phyloP scores from a whole-genome alignment of 1,140 invertebrate species.

The Monochamus saltuarius region DNA sequence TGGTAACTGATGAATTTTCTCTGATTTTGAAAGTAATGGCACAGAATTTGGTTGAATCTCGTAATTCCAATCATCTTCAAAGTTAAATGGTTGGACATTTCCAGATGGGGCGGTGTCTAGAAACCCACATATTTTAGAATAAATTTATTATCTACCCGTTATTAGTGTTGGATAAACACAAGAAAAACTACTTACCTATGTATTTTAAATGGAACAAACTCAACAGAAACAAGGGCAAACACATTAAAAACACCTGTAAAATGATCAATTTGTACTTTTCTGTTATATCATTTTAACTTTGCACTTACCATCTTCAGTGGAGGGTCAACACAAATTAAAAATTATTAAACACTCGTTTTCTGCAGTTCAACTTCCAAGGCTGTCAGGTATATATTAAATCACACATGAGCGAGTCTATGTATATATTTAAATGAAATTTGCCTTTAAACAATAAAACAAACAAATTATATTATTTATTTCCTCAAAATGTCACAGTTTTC shows the following conservation, averaged over 20 bases:
- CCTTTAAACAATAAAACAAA: constrained; percentile 14
- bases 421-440: constrained; percentile 17
- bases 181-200: too few relatives aligned
- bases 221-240: too few relatives aligned
- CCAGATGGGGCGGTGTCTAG: too few relatives aligned
- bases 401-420: constrained; percentile 12
- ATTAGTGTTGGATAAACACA: too few relatives aligned
- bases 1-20: constrained; percentile 27
- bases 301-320: constrained; percentile 8
- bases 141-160: too few relatives aligned
- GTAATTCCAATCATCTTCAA: constrained; percentile 42
- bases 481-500: too few relatives aligned
- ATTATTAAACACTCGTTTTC: constrained; percentile 11
- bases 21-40: constrained; percentile 30
- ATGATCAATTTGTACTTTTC: too few relatives aligned
- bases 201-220: too few relatives aligned
- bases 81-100: constrained; percentile 15
- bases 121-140: too few relatives aligned
- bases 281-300: background rate
- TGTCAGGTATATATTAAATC: constrained; percentile 11
- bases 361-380: constrained; percentile 16
- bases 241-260: too few relatives aligned
- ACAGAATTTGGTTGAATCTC: constrained; percentile 30
- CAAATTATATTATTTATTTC: too few relatives aligned
- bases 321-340: constrained; percentile 13